Percentiles rank a stretch among this genome's conserved stretches.
phyloP scores from a whole-genome alignment of 2,888 invertebrate species.

The Mimas tiliae region DNA sequence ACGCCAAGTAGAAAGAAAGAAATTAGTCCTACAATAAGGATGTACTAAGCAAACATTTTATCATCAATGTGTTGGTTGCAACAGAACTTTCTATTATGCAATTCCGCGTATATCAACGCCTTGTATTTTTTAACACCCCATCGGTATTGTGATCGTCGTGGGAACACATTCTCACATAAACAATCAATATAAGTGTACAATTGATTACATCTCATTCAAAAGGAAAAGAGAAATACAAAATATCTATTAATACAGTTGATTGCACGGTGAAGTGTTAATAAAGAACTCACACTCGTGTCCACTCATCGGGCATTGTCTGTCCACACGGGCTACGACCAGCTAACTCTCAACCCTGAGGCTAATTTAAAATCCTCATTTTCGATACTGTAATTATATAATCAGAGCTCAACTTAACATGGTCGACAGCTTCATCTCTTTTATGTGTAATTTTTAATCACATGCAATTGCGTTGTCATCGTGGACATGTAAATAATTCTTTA shows the following conservation, averaged over 20 bases:
- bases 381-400: constrained; percentile 34
- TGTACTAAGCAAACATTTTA: too few relatives aligned
- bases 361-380: constrained; percentile 29
- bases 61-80: too few relatives aligned
- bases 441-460: constrained; percentile 58
- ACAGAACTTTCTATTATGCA: background rate
- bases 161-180: constrained; percentile 3
- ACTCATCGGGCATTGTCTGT: constrained; percentile 44
- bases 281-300: constrained; percentile 45
- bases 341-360: constrained; percentile 29
- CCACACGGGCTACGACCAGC: constrained; percentile 32
- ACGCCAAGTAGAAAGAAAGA: too few relatives aligned
- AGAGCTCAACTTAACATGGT: constrained; percentile 40
- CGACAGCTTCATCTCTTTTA: constrained; percentile 43
- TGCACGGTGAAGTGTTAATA: constrained; percentile 37
- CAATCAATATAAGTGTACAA: constrained; percentile 20
- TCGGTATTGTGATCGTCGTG: background rate
- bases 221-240: constrained; percentile 26
- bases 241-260: constrained; percentile 38
- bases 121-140: background rate
- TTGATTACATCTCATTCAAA: constrained; percentile 20
- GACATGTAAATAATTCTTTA: constrained; percentile 40
- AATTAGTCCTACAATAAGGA: too few relatives aligned
- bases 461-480: constrained; percentile 51
- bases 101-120: background rate